These are phyloP conservation scores for Cyaniris semiargus DNA, from an alignment of 2,888 invertebrate species.

Conservation along the genomic window DNA sequence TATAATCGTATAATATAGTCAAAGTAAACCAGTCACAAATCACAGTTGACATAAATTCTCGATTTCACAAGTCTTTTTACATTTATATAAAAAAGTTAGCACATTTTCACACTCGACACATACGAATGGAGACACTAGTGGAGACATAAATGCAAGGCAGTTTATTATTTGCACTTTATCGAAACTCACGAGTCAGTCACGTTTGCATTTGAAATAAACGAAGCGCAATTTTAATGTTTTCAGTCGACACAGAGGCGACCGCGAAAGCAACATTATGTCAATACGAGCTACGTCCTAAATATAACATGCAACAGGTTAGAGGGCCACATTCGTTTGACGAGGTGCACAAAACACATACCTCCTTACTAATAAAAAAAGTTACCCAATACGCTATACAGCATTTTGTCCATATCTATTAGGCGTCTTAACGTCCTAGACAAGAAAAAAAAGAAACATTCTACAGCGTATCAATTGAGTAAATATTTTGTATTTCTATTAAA, in stretches of 20 bases:
- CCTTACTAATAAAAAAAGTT: not conserved
- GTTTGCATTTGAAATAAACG: not conserved
- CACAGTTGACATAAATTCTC: slow-evolving; percentile 80
- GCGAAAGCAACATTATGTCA: slow-evolving; percentile 20
- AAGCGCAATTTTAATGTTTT: slow-evolving; percentile 24
- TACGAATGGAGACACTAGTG: slow-evolving; percentile 53
- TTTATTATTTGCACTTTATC: slow-evolving; percentile 11
- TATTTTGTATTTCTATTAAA: no score
- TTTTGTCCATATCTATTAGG: no score
- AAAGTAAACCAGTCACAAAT: slow-evolving; percentile 80
- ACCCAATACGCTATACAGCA: no score
- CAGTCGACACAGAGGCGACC: slow-evolving; percentile 18
- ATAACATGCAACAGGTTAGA: slow-evolving; percentile 28
- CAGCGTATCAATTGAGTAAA: no score
- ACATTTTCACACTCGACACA: slow-evolving; percentile 60
- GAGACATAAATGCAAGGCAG: slow-evolving; percentile 63
- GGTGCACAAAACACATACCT: slow-evolving; percentile 26
- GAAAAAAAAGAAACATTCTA: no score
- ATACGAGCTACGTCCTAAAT: slow-evolving; percentile 26
- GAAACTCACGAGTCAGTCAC: not conserved
- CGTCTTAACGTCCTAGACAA: no score
- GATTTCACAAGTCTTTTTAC: slow-evolving; percentile 77
- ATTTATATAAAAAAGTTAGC: slow-evolving; percentile 62
- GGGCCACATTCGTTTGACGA: slow-evolving; percentile 19
- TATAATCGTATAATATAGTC: slow-evolving; percentile 72